These are phyloP conservation scores for Sesia apiformis DNA, from an alignment of 2,888 invertebrate genomes.

Conservation along the genomic window DNA sequence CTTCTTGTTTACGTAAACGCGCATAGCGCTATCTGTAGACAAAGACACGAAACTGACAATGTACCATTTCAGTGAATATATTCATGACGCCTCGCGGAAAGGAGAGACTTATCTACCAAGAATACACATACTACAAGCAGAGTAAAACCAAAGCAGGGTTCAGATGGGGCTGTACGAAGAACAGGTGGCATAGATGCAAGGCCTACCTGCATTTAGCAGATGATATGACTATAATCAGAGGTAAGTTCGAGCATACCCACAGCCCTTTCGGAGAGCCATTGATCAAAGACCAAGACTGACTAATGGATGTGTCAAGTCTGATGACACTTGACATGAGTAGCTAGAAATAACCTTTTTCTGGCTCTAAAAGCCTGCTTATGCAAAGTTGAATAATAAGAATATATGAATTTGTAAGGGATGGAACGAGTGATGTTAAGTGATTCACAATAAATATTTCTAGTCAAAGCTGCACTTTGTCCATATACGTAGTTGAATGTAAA, in stretches of 20 bases:
- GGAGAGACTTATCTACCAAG: conserved; percentile 50
- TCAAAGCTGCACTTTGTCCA: no score
- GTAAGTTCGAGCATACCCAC: conserved; percentile 61
- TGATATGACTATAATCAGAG: conserved; percentile 56
- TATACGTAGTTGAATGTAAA: no score
- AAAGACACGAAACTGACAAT: conserved; percentile 8
- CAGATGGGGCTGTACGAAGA: conserved; percentile 67
- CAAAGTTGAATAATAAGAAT: no score
- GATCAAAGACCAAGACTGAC: neutral
- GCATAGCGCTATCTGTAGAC: neutral
- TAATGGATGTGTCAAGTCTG: neutral
- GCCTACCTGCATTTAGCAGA: conserved; percentile 59
- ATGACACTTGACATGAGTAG: neutral
- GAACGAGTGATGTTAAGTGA: no score
- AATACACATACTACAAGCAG: conserved; percentile 65
- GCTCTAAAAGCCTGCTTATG: no score
- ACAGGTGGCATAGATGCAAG: conserved; percentile 62
- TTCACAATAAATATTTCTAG: no score
- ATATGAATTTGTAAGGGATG: no score
- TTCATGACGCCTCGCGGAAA: conserved; percentile 65
- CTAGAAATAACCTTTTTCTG: neutral
- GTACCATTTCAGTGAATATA: conserved; percentile 61
- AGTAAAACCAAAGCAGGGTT: conserved; percentile 52
- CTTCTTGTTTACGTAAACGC: neutral
- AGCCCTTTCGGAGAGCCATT: conserved; percentile 24